These are phyloP conservation scores for Aquatica leii DNA, from an alignment of 2,888 invertebrate genomes.

Conservation along the genomic window DNA sequence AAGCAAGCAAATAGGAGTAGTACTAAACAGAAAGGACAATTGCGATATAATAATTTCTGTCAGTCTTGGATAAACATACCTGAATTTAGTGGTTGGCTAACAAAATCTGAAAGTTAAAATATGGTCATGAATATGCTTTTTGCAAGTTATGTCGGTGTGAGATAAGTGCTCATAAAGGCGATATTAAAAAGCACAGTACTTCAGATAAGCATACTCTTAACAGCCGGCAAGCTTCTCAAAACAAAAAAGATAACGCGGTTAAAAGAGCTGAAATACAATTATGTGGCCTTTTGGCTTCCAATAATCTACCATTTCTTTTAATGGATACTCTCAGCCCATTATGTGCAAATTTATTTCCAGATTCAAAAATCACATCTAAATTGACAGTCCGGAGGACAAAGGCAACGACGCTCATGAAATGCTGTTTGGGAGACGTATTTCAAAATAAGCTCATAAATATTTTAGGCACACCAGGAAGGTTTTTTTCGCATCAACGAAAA, in stretches of 20 bases:
- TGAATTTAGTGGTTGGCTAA: neutral
- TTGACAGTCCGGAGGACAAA: conserved; percentile 27
- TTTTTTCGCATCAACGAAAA: neutral
- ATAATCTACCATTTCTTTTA: conserved; percentile 30
- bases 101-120: neutral
- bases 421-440: no score
- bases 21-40: neutral
- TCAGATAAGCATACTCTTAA: conserved; percentile 1
- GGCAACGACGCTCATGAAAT: conserved; percentile 19
- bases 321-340: conserved; percentile 27
- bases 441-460: no score
- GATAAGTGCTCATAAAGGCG: neutral
- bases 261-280: conserved; percentile 28
- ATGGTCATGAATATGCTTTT: neutral
- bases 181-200: conserved; percentile 2
- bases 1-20: no score
- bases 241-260: conserved; percentile 1
- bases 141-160: neutral
- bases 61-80: neutral
- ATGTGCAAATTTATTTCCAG: conserved; percentile 26
- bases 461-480: no score
- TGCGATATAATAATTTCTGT: neutral
- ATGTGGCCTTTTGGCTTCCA: conserved; percentile 20
- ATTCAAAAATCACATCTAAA: conserved; percentile 29
- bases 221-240: neutral